Evolutionary conservation across 2,113 vertebrate genomes (phyloP), one percentile per base, ranked within the genome.

Genomic region (Romanogobio albipinnatus): DNA sequence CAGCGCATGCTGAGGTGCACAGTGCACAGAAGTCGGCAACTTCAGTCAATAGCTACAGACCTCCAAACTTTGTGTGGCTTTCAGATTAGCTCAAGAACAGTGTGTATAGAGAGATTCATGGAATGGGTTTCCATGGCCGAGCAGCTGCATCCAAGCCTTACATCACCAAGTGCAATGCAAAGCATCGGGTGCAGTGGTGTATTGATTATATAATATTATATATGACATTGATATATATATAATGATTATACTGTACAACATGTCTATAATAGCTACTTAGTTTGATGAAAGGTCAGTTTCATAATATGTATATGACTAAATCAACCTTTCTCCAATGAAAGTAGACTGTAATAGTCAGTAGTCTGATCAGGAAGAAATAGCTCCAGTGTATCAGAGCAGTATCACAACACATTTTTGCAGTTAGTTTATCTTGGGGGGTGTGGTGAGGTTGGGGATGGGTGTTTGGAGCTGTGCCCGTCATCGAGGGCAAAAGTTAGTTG

Each of bases 401-500:
- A 53, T 33, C 26, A 29, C 4, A 45, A 3, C 10, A 71, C 68
- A 71, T n/a, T 43, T 45, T 68, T 68, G 33, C 17, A 10, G 15
- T 76, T 76, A 56, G 14, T 66, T 8, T 33, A 33, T 33, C 62
- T 29, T 66, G 1, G 7, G 29, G 29, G 29, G 29, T 29, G 29
- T 1, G 29, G 29, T 1, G n/a, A n/a, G n/a, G n/a, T n/a, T n/a
- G 62, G 62, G 29, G 14, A 17, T 17, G 29, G 29, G 29, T 33
- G 29, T 19, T 33, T 17, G 3, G 2, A 5, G 29, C 2, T 47
- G 70, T 9, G 19, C n/a, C n/a, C 49, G 13, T 58, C 29, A 58
- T 3, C 22, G 15, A 22, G 29, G 4, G 43, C 13, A 81, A 83
- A 90, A 87, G 49, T 14, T 51, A 51, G 49, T 51, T 51, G 49